Percentiles rank a stretch among this genome's conserved stretches.
Evolutionary conservation across 2,113 vertebrate species (phyloP).

Genomic region (Spizaetus ornatus): DNA sequence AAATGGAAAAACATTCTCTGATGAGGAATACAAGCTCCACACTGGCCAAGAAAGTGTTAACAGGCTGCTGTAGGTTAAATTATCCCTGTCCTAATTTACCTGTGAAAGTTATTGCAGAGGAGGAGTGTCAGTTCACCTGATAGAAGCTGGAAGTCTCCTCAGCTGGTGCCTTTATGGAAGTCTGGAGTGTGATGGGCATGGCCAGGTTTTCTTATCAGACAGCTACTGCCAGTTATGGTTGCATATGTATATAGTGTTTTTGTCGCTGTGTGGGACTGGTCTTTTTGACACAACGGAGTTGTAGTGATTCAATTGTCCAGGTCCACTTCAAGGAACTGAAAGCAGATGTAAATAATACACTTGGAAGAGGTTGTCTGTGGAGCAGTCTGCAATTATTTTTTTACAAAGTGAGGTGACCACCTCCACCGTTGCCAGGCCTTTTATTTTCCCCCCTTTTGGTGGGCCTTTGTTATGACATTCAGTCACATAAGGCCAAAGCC

Average conservation of each 20-base stretch:
- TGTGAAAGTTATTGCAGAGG: neutral
- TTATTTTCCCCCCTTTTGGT: neutral
- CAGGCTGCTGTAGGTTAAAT: neutral
- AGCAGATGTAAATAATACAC: neutral
- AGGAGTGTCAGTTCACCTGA: neutral
- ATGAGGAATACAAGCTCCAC: neutral
- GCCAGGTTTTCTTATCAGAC: neutral
- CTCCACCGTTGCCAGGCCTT: neutral
- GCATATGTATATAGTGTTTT: neutral
- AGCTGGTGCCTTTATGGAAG: neutral
- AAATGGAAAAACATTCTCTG: neutral
- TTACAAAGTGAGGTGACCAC: neutral
- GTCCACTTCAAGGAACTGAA: neutral
- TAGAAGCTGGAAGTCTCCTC: neutral
- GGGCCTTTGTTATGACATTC: neutral
- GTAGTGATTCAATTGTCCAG: neutral
- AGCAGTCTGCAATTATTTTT: neutral
- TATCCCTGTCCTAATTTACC: neutral
- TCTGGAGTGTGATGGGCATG: neutral
- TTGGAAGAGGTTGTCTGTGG: neutral
- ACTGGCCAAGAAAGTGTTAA: neutral
- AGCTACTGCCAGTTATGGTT: neutral
- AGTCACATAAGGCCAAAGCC: neutral
- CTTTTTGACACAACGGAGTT: neutral
- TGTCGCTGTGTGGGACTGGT: rapidly evolving